Percentiles rank a stretch among this genome's conserved stretches.
Evolutionary conservation across 2,113 vertebrate genomes (phyloP).

Genomic region (Oreochromis niloticus): DNA sequence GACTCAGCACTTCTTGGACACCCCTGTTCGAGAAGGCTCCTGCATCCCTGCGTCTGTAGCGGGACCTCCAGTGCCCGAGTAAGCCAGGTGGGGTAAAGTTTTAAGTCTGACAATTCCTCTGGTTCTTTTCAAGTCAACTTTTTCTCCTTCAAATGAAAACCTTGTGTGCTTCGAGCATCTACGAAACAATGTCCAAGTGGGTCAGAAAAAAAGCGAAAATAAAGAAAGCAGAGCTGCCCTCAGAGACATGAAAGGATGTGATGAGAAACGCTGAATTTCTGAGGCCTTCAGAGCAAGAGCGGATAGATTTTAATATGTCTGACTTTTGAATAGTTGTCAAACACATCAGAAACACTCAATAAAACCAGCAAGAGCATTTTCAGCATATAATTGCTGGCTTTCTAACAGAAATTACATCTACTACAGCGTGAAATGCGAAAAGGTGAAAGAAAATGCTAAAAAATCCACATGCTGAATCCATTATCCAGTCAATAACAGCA

Average conservation of each 20-base stretch:
- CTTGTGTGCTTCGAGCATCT: conserved; percentile 4
- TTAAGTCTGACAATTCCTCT: conserved; percentile 32
- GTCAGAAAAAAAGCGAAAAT: conserved; percentile 46
- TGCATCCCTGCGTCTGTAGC: neutral
- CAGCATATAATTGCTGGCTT: conserved; percentile 17
- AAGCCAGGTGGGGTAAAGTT: neutral
- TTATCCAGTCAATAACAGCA: conserved; percentile 26
- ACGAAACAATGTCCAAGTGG: conserved; percentile 47
- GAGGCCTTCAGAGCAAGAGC: conserved; percentile 13
- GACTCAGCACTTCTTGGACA: conserved; percentile 44
- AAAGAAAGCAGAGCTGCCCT: conserved; percentile 43
- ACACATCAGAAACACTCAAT: conserved; percentile 46
- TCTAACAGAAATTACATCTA: neutral
- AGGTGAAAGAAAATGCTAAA: neutral
- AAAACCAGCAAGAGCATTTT: conserved; percentile 39
- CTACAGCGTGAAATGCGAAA: neutral
- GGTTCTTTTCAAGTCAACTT: conserved; percentile 34
- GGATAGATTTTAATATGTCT: conserved; percentile 31
- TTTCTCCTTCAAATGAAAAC: conserved; percentile 35
- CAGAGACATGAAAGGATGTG: conserved; percentile 37
- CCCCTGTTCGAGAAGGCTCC: neutral
- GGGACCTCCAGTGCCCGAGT: neutral
- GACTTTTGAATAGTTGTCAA: conserved; percentile 43
- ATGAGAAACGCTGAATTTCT: conserved; percentile 35
- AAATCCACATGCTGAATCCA: conserved; percentile 33